phyloP scores from a whole-genome alignment of 2,888 invertebrate species.

The Oligia strigilis region DNA sequence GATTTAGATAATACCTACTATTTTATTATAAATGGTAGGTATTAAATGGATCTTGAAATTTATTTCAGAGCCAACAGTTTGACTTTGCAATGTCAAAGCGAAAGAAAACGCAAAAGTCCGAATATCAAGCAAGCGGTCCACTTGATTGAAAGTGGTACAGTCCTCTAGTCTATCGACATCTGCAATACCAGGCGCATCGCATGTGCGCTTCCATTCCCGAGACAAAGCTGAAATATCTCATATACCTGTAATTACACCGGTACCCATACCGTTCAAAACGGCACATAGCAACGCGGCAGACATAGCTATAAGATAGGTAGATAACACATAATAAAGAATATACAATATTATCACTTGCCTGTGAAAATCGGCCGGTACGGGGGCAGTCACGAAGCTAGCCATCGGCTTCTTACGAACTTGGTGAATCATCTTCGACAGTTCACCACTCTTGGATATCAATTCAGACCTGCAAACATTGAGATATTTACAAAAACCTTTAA shows the following conservation, averaged over 20 bases:
- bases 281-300: neutral
- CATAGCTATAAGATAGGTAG: no score
- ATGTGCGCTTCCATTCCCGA: neutral
- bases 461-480: constrained; percentile 91
- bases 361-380: constrained; percentile 97
- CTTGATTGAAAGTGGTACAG: neutral
- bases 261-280: neutral
- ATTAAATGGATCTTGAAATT: neutral
- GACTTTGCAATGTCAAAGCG: neutral
- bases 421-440: constrained; percentile 95
- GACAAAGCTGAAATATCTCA: neutral
- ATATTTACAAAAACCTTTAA: neutral
- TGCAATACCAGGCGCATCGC: no score
- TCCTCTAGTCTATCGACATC: neutral
- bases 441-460: constrained; percentile 95
- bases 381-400: constrained; percentile 96
- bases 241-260: neutral
- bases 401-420: constrained; percentile 96
- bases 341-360: constrained; percentile 89
- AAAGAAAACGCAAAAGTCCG: neutral
- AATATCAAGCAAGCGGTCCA: neutral
- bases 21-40: neutral
- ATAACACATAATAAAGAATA: neutral
- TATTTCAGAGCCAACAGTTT: neutral
- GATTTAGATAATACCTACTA: neutral